A percentile compares a stretch with the other conserved stretches of the same genome.
Evolutionary conservation across 2,797 vertebrate genomes (phyloP).

Genomic region (Ataeniobius toweri): DNA sequence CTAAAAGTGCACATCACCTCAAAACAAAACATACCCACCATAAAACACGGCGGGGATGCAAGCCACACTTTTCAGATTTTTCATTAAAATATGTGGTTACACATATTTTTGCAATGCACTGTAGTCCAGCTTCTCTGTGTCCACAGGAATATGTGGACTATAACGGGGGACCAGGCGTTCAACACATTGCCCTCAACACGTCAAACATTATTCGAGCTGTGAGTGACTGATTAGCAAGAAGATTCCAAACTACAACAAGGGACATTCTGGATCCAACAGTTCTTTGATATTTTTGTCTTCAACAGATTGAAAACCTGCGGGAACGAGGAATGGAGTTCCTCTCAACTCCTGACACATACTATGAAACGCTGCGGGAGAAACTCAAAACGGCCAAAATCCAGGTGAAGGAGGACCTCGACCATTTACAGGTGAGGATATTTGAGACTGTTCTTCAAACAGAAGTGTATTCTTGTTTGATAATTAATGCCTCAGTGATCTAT

Average conservation of each 20-base stretch:
- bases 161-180: conserved; percentile 84
- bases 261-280: conserved; percentile 6
- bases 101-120: background rate
- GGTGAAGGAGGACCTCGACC: conserved; percentile 84
- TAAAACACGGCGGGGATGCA: too few relatives aligned
- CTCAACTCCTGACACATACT: conserved; percentile 80
- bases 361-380: conserved; percentile 74
- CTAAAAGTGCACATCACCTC: too few relatives aligned
- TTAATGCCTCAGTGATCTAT: background rate
- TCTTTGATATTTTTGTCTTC: conserved; percentile 5
- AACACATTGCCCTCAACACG: conserved; percentile 87
- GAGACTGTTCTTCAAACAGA: background rate
- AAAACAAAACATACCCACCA: too few relatives aligned
- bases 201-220: conserved; percentile 84
- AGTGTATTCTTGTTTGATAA: background rate
- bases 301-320: conserved; percentile 82
- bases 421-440: conserved; percentile 76
- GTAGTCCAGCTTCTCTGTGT: background rate
- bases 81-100: too few relatives aligned
- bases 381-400: conserved; percentile 84
- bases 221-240: conserved; percentile 49
- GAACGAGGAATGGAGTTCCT: conserved; percentile 86
- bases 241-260: conserved; percentile 9
- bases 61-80: too few relatives aligned
- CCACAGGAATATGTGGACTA: conserved; percentile 86